These are phyloP conservation scores for Phortica variegata DNA, from an alignment of 1,140 invertebrate genomes.

Conservation along the genomic window DNA sequence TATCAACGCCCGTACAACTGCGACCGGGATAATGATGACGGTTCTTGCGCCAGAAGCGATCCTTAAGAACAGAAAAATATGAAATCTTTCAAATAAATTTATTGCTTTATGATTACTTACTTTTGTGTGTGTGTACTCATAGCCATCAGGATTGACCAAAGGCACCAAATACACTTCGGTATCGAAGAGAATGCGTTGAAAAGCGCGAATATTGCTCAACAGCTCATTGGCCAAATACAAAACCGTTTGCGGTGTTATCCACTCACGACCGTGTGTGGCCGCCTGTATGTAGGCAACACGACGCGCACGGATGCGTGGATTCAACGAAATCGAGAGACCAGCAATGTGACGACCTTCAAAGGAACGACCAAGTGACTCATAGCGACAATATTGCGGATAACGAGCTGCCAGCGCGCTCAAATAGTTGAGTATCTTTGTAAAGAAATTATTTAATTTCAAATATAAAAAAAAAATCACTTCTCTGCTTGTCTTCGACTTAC, in stretches of 20 bases:
- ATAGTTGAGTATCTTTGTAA: constrained; percentile 34
- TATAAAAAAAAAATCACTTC: not conserved
- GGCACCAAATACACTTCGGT: constrained; percentile 70
- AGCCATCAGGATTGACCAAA: constrained; percentile 68
- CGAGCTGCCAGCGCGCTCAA: constrained; percentile 44
- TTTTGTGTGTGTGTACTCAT: constrained; percentile 63
- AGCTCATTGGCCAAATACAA: constrained; percentile 63
- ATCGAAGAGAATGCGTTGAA: constrained; percentile 39
- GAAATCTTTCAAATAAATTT: not conserved
- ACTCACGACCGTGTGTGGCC: constrained; percentile 62
- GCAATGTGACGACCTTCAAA: constrained; percentile 55
- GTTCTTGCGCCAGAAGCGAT: constrained; percentile 75
- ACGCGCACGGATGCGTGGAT: constrained; percentile 26
- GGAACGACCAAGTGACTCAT: constrained; percentile 49
- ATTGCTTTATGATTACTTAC: constrained; percentile 56
- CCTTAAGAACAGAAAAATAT: constrained; percentile 20
- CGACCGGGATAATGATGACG: constrained; percentile 60
- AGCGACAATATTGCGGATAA: constrained; percentile 45
- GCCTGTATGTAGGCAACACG: constrained; percentile 52
- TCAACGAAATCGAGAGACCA: constrained; percentile 52
- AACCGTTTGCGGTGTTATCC: constrained; percentile 67
- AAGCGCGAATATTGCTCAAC: constrained; percentile 60
- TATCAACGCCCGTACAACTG: constrained; percentile 72
- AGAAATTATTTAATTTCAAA: not conserved
- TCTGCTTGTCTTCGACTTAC: constrained; percentile 2